A percentile compares a stretch with the other conserved stretches of the same genome.
Conservation (phyloP, 2,888 invertebrate species). For the Pteria penguin region DNA sequence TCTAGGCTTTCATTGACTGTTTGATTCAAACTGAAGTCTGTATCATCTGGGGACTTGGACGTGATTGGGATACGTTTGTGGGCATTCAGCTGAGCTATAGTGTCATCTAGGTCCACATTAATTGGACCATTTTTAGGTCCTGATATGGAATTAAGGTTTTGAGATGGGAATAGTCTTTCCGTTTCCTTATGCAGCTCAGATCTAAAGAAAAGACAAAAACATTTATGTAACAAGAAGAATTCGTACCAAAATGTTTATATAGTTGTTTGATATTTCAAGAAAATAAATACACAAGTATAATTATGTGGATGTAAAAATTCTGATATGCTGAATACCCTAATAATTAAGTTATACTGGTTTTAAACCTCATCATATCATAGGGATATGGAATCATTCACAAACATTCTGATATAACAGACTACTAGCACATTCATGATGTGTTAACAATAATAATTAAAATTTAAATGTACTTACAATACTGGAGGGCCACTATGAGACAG, state of each 20-base stretch:
- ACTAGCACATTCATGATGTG: too few species aligned
- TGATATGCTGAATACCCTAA: too few species aligned
- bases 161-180: not conserved
- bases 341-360: too few species aligned
- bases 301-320: too few species aligned
- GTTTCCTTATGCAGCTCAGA: too few species aligned
- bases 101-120: slow-evolving; percentile 59
- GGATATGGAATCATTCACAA: too few species aligned
- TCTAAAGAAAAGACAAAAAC: not conserved
- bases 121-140: not conserved
- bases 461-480: slow-evolving; percentile 24
- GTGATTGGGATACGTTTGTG: slow-evolving; percentile 48
- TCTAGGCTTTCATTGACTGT: slow-evolving; percentile 49
- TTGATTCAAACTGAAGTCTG: slow-evolving; percentile 48
- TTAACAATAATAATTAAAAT: too few species aligned
- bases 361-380: too few species aligned
- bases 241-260: not conserved
- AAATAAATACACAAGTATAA: too few species aligned
- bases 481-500: slow-evolving; percentile 26
- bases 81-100: slow-evolving; percentile 63
- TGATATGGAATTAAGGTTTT: too few species aligned
- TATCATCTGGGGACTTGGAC: slow-evolving; percentile 47
- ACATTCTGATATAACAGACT: too few species aligned
- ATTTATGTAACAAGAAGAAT: not conserved
- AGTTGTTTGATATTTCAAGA: not conserved